Conservation (phyloP, 2,113 vertebrate species). For the Origma solitaria region DNA sequence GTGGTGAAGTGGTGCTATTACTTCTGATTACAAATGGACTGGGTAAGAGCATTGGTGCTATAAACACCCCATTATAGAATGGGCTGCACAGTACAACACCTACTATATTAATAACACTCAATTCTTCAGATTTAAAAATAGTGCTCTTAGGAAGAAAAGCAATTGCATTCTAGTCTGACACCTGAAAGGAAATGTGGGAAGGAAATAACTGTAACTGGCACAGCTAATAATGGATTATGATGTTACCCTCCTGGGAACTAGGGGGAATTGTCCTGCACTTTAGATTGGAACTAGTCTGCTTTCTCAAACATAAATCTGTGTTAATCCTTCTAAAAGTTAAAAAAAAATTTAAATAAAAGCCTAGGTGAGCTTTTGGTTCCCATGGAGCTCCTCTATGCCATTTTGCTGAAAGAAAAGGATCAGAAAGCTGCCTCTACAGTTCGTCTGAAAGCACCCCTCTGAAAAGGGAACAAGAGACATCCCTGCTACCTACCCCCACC, state of each 20-base stretch:
- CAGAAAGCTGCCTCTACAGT: not conserved
- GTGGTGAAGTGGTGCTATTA: slow-evolving; percentile 31
- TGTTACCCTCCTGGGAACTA: not conserved
- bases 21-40: slow-evolving; percentile 47
- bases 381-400: not conserved
- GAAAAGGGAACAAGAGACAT: not conserved
- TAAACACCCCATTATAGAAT: slow-evolving; percentile 30
- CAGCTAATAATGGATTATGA: slow-evolving; percentile 41
- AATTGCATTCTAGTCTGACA: slow-evolving; percentile 7
- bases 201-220: slow-evolving; percentile 50
- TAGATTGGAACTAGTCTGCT: slow-evolving; percentile 7
- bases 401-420: not conserved
- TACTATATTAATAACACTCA: slow-evolving; percentile 24
- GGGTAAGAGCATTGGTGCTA: not conserved
- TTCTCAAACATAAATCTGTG: not conserved
- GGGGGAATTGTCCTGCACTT: not conserved
- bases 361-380: not conserved
- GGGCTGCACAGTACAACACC: slow-evolving; percentile 11
- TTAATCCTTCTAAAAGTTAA: not conserved
- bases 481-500: not conserved
- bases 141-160: slow-evolving; percentile 39
- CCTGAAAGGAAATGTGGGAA: slow-evolving; percentile 52
- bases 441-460: not conserved
- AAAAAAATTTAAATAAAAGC: not conserved
- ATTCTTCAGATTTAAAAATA: slow-evolving; percentile 30